A percentile compares a stretch with the other conserved stretches of the same genome.
phyloP scores from a whole-genome alignment of 2,797 vertebrate genomes.

The Lagodon rhomboides region DNA sequence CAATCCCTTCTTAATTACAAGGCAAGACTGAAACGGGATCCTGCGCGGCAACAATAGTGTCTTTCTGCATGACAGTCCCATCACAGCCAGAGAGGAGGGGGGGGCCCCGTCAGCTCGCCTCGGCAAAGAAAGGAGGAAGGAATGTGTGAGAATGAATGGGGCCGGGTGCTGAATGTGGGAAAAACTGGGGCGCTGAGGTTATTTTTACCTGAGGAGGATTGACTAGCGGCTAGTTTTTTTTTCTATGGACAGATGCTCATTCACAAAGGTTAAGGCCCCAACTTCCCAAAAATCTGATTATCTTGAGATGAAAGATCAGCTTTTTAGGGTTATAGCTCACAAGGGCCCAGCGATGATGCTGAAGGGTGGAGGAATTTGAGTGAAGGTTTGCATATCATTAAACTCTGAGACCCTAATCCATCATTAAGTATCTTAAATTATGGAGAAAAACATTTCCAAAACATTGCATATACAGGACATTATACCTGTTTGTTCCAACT shows the following conservation, averaged over 20 bases:
- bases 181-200: slow-evolving; percentile 70
- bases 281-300: slow-evolving; percentile 42
- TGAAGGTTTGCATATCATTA: not conserved
- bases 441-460: too few relatives aligned
- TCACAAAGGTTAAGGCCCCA: slow-evolving; percentile 59
- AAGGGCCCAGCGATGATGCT: not conserved
- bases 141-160: slow-evolving; percentile 82
- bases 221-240: slow-evolving; percentile 58
- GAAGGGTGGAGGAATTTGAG: slow-evolving; percentile 1
- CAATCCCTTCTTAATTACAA: slow-evolving; percentile 88
- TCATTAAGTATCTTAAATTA: too few relatives aligned
- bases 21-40: slow-evolving; percentile 84
- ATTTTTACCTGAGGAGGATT: slow-evolving; percentile 77
- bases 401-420: too few relatives aligned
- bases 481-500: too few relatives aligned
- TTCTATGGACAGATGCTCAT: slow-evolving; percentile 37
- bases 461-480: too few relatives aligned
- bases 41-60: slow-evolving; percentile 83
- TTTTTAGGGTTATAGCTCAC: slow-evolving; percentile 2
- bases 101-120: slow-evolving; percentile 52
- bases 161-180: slow-evolving; percentile 71
- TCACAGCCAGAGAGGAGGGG: slow-evolving; percentile 68
- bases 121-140: slow-evolving; percentile 77
- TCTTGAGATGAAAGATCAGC: slow-evolving; percentile 43
- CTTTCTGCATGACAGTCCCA: slow-evolving; percentile 87